Evolutionary conservation across 2,888 invertebrate species (phyloP).

Genomic region (Patella depressa): DNA sequence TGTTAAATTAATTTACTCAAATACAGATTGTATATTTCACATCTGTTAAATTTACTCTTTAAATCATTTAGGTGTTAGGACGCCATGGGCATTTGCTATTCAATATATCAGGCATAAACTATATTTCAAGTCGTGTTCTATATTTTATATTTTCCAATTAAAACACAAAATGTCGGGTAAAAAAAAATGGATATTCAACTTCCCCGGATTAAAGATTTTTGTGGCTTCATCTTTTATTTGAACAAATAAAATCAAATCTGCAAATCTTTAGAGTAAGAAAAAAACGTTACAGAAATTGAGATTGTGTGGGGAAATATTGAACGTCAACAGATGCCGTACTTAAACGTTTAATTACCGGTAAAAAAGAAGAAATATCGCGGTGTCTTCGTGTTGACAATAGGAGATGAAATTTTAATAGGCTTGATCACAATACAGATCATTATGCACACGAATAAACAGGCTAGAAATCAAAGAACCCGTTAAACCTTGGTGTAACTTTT

Average conservation of each 20-base stretch:
- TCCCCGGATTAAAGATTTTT: neutral
- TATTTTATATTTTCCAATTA: no score
- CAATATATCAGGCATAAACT: no score
- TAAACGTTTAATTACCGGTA: slow-evolving; percentile 9
- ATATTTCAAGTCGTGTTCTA: no score
- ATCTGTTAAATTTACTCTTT: no score
- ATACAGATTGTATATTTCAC: no score
- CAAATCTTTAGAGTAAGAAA: slow-evolving; percentile 5
- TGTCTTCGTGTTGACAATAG: neutral
- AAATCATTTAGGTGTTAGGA: no score
- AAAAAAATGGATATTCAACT: no score
- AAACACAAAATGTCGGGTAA: no score
- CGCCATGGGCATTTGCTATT: no score
- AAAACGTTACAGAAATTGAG: slow-evolving; percentile 4
- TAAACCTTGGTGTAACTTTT: neutral
- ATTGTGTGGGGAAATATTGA: slow-evolving; percentile 13
- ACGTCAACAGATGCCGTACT: slow-evolving; percentile 1
- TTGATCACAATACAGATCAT: slow-evolving; percentile 2
- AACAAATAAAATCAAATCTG: slow-evolving; percentile 13
- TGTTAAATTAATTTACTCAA: no score
- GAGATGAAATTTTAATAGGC: slow-evolving; percentile 12
- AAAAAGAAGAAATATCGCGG: neutral
- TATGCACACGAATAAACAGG: neutral
- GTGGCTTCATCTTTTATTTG: slow-evolving; percentile 7
- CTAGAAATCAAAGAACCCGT: slow-evolving; percentile 10